These are phyloP conservation scores for Sylvietta virens DNA, from an alignment of 2,113 vertebrate species.

Conservation along the genomic window DNA sequence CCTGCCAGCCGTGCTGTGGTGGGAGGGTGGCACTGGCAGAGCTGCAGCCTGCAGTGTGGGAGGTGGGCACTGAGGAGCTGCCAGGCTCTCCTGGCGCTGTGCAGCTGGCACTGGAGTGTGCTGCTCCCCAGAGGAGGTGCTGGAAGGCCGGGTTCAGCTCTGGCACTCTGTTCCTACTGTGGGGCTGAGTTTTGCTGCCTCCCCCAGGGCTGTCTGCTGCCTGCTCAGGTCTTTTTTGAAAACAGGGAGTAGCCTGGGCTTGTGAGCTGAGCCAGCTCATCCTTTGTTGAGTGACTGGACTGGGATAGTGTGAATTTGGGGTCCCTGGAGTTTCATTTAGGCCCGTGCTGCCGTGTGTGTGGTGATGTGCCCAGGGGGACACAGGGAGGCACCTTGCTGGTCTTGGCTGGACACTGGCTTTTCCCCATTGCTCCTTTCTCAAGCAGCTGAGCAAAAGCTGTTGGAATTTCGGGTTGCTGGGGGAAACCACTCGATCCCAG, in stretches of 20 bases:
- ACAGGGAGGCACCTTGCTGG: not conserved
- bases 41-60: not conserved
- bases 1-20: not conserved
- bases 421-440: not conserved
- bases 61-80: not conserved
- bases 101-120: not conserved
- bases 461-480: not conserved
- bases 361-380: not conserved
- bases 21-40: not conserved
- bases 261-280: not conserved
- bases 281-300: not conserved
- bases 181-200: not conserved
- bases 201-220: not conserved
- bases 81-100: not conserved
- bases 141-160: not conserved
- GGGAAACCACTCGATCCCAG: not conserved
- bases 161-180: not conserved
- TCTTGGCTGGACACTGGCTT: accelerated
- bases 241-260: not conserved
- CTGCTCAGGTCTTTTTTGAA: not conserved
- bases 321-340: not conserved
- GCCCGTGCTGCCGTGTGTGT: not conserved
- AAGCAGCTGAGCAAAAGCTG: not conserved
- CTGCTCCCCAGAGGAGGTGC: not conserved
- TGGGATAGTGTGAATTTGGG: not conserved